Evolutionary conservation across 2,888 invertebrate species (phyloP), one percentile per base, ranked within the genome.

Genomic region (Ormyrus labotus): DNA sequence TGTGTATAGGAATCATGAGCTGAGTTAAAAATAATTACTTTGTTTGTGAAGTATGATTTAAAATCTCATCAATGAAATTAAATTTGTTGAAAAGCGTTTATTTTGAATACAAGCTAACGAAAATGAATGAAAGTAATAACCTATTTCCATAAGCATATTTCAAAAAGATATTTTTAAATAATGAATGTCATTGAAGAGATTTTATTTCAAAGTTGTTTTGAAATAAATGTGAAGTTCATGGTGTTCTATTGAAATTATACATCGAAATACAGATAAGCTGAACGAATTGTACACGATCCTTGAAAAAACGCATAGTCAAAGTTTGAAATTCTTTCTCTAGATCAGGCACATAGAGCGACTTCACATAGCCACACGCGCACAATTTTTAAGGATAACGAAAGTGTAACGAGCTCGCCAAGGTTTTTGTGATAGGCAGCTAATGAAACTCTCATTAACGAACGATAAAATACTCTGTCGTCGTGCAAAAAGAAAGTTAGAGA

Each of bases 391-490:
- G 50, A 69, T 11, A 67, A 67, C 1, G 13, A 69, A 70, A 58
- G 48, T 10, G 5, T 13, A 19, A 58, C 34, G 47, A 47, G 57
- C 34, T 34, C 34, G 34, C 34, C 34, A 34, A 34, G 34, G 34
- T 34, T 34, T n/a, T 61, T 19, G 19, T 13, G 13, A 73, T 70
- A 64, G 72, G 80, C 76, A 81, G 76, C 76, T 81, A 50, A 51
- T 57, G 55, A 78, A 48, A 10, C 34, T 79, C n/a, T 58, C 19
- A 72, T 50, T 69, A 57, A 58, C 57, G 19, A 70, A 11, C 45
- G 55, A 51, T 71, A 63, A 74, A 77, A 73, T 81, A 78, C 70
- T 78, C 71, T 64, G 70, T 70, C 50, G 61, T 61, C 48, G 72
- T 53, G 64, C 45, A 51, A n/a, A 7, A 51, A 70, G 10, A 57